phyloP scores from a whole-genome alignment of 35 echinoderm and acorn worm species.

The Anneissia japonica region DNA sequence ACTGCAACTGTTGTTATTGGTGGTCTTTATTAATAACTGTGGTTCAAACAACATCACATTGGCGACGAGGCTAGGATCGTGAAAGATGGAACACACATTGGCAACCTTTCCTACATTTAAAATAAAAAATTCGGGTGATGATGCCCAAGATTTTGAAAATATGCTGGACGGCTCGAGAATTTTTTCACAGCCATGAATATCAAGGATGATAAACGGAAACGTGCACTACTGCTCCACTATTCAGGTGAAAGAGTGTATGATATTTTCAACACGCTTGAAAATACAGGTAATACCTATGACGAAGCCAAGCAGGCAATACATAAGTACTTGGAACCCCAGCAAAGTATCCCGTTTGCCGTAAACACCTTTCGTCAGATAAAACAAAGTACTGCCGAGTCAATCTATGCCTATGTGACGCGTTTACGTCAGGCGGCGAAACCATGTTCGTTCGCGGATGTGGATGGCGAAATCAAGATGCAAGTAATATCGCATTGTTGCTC shows the following conservation, averaged over 20 bases:
- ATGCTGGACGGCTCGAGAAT: background rate
- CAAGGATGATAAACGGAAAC: background rate
- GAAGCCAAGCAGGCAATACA: background rate
- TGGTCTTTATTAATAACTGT: too few relatives aligned
- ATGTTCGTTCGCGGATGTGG: background rate
- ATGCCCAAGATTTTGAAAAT: background rate
- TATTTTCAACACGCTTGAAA: background rate
- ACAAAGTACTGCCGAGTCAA: constrained; percentile 4
- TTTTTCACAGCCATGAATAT: constrained; percentile 22
- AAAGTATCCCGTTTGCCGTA: constrained; percentile 23
- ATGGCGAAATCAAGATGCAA: constrained; percentile 30
- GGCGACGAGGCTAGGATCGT: too few relatives aligned
- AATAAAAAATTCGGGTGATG: background rate
- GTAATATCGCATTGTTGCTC: constrained; percentile 41
- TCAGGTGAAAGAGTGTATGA: constrained; percentile 18
- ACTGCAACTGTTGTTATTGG: too few relatives aligned
- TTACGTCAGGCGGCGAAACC: constrained; percentile 3
- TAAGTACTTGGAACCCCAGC: constrained; percentile 20
- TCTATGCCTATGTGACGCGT: constrained; percentile 16
- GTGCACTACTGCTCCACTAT: constrained; percentile 46
- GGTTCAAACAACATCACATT: too few relatives aligned
- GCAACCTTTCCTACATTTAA: too few relatives aligned
- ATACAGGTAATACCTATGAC: background rate
- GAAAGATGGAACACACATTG: too few relatives aligned
- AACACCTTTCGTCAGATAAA: constrained; percentile 22